Evolutionary conservation across 2,797 vertebrate species (phyloP).

Genomic region (Dendrocincla fuliginosa): DNA sequence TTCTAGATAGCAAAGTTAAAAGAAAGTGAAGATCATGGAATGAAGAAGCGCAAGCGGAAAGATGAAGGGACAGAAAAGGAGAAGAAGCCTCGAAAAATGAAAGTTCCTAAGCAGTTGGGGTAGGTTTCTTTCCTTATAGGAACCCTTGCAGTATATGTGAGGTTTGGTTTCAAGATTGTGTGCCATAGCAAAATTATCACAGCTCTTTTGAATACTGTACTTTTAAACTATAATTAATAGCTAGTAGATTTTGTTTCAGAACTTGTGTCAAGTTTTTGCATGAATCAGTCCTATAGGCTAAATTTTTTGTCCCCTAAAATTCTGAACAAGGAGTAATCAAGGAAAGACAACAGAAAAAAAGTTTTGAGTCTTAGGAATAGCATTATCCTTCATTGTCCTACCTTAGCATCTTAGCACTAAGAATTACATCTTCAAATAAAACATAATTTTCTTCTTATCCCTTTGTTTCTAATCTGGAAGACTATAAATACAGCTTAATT

Average conservation of each 20-base stretch:
- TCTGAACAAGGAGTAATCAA: not conserved
- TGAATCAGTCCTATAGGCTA: not conserved
- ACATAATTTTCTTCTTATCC: not conserved
- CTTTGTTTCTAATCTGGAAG: not conserved
- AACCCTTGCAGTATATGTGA: not conserved
- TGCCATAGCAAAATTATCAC: not conserved
- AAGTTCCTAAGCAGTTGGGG: constrained; percentile 90
- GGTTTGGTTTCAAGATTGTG: not conserved
- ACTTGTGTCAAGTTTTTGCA: accelerated
- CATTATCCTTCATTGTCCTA: not conserved
- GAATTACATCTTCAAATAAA: not conserved
- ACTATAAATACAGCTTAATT: not conserved
- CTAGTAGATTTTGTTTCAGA: not conserved
- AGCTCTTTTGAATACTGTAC: not conserved
- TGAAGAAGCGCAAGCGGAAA: constrained; percentile 93
- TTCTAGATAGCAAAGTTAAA: constrained; percentile 83
- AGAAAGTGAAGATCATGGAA: constrained; percentile 87
- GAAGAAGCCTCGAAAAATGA: constrained; percentile 91
- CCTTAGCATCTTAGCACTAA: not conserved
- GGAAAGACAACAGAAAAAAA: not conserved
- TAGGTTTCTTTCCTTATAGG: constrained; percentile 54
- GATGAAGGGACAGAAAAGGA: constrained; percentile 88
- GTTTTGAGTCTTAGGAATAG: not conserved
- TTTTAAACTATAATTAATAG: not conserved
- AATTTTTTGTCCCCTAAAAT: not conserved